Conservation (phyloP, 35 echinoderm and acorn worm genomes). For the Diadema setosum region DNA sequence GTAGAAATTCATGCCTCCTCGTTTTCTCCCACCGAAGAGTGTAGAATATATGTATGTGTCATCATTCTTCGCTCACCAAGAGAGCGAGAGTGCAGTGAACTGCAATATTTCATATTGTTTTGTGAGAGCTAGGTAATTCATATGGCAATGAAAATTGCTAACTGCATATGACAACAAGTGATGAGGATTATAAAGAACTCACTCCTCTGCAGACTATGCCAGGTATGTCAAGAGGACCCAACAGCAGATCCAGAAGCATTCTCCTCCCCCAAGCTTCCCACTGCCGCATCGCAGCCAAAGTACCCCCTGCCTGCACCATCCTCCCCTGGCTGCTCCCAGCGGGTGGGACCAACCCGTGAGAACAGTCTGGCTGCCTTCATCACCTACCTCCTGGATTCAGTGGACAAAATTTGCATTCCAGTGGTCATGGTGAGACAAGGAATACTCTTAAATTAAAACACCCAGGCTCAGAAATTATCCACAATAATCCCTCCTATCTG, state of each 20-base stretch:
- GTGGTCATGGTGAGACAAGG: conserved; percentile 35
- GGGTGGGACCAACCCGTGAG: background rate
- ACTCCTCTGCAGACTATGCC: background rate
- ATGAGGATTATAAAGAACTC: too few relatives aligned
- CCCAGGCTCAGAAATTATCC: too few relatives aligned
- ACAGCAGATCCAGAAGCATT: background rate
- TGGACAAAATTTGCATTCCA: conserved; percentile 44
- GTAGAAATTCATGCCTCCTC: too few relatives aligned
- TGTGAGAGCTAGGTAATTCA: too few relatives aligned
- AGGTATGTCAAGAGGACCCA: background rate
- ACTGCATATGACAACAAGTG: too few relatives aligned
- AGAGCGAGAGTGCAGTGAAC: too few relatives aligned
- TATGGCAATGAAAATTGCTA: too few relatives aligned
- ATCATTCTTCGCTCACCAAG: too few relatives aligned
- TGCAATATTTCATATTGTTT: too few relatives aligned
- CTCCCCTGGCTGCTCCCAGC: background rate
- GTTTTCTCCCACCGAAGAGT: too few relatives aligned
- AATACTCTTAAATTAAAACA: background rate
- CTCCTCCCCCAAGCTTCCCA: background rate
- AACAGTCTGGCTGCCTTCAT: background rate
- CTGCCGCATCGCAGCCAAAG: background rate
- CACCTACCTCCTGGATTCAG: conserved; percentile 8
- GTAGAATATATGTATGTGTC: too few relatives aligned
- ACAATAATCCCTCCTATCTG: too few relatives aligned
- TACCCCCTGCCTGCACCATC: background rate